Percentiles rank a stretch among this genome's conserved stretches.
These are phyloP conservation scores for Leucoraja ocellata DNA, from an alignment of 2,797 vertebrate species.

Conservation along the genomic window DNA sequence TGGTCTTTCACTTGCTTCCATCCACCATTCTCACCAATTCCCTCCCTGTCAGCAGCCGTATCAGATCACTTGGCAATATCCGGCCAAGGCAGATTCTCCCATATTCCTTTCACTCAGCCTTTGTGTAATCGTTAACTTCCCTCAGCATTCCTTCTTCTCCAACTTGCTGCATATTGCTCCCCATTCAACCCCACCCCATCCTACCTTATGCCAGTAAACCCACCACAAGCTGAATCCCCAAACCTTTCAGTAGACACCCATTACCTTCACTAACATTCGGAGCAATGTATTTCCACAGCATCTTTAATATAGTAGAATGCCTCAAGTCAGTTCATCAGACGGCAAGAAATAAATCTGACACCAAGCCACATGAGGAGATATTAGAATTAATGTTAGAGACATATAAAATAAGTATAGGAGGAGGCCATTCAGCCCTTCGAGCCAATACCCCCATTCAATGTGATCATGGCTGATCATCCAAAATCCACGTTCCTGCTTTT, in stretches of 20 bases:
- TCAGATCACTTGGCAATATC: neutral
- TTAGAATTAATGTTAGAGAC: too few species aligned
- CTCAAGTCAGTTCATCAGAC: too few species aligned
- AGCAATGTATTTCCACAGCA: too few species aligned
- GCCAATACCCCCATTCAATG: too few species aligned
- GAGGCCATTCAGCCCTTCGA: too few species aligned
- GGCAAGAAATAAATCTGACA: too few species aligned
- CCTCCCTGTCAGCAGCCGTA: neutral
- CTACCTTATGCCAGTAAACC: neutral
- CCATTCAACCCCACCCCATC: neutral
- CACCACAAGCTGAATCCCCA: neutral
- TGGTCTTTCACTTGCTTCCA: neutral
- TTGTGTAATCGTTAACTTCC: neutral
- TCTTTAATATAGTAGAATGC: too few species aligned
- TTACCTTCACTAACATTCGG: neutral
- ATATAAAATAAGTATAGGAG: too few species aligned
- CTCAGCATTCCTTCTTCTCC: neutral
- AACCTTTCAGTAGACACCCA: neutral
- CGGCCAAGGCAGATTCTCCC: neutral
- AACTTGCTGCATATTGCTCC: neutral
- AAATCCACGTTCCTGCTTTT: too few species aligned
- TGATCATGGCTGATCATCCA: too few species aligned
- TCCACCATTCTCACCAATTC: neutral
- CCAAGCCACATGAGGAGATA: too few species aligned
- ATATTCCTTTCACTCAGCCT: neutral